Percentiles rank a stretch among this genome's conserved stretches.
Evolutionary conservation across 1,140 invertebrate species (phyloP).

Genomic region (Drosophila lini): DNA sequence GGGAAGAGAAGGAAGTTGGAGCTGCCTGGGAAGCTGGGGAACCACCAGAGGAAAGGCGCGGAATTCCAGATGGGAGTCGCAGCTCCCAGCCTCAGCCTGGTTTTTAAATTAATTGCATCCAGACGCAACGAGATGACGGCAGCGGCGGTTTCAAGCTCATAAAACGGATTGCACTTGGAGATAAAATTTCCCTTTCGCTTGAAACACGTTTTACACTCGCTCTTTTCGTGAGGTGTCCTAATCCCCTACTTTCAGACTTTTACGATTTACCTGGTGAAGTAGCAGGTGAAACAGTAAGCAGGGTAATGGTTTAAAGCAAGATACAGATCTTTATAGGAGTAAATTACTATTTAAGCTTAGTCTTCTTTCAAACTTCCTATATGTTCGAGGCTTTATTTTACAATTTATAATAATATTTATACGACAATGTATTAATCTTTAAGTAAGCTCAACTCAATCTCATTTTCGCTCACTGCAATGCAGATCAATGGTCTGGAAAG

Average conservation of each 20-base stretch:
- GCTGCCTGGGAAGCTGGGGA: conserved; percentile 53
- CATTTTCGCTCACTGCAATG: conserved; percentile 40
- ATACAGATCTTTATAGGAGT: not conserved
- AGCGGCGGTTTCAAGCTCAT: conserved; percentile 48
- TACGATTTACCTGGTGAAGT: conserved; percentile 11
- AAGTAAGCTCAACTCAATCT: not conserved
- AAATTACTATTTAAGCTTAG: not conserved
- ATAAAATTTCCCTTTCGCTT: conserved; percentile 76
- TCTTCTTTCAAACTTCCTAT: not conserved
- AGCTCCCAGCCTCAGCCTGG: conserved; percentile 7
- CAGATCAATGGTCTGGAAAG: conserved; percentile 22
- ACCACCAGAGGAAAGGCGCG: conserved; percentile 5
- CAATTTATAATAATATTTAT: too few species aligned
- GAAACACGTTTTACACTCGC: conserved; percentile 59
- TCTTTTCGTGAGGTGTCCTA: conserved; percentile 56
- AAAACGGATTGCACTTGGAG: conserved; percentile 55
- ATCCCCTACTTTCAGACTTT: conserved; percentile 62
- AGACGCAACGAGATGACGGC: conserved; percentile 29
- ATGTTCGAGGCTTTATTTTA: not conserved
- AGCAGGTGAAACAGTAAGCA: not conserved
- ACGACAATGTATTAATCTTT: not conserved
- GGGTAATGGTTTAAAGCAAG: not conserved
- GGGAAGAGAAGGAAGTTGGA: conserved; percentile 48
- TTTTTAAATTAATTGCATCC: conserved; percentile 68
- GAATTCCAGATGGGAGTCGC: conserved; percentile 13